These are phyloP conservation scores for Caloenas nicobarica DNA, from an alignment of 2,113 vertebrate species.

Conservation along the genomic window DNA sequence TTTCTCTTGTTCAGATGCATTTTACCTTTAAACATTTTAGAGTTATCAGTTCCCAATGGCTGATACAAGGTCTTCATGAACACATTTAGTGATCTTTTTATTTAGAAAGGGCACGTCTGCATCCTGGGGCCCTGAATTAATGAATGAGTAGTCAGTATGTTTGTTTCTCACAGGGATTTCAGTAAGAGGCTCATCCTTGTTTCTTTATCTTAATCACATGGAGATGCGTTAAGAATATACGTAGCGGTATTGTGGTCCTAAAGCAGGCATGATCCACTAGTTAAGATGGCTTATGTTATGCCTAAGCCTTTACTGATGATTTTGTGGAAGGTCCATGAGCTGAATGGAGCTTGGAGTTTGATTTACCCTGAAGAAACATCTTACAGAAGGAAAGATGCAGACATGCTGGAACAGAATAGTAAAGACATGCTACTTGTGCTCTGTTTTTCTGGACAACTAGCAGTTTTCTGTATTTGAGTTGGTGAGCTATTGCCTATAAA, in stretches of 20 bases:
- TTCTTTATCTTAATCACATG: background rate
- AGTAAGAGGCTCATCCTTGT: background rate
- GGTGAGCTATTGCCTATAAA: background rate
- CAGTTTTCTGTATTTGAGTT: background rate
- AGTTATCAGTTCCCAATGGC: background rate
- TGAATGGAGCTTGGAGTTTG: background rate
- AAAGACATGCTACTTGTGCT: background rate
- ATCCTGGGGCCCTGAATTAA: background rate
- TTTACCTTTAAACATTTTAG: background rate
- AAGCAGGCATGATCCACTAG: background rate
- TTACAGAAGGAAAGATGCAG: background rate
- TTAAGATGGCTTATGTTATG: background rate
- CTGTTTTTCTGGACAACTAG: background rate
- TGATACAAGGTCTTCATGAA: background rate
- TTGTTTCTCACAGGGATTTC: background rate
- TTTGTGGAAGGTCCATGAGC: background rate
- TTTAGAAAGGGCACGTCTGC: background rate
- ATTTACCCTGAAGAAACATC: background rate
- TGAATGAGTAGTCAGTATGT: background rate
- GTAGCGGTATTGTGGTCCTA: background rate
- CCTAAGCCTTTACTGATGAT: background rate
- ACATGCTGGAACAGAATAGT: background rate
- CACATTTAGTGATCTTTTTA: background rate
- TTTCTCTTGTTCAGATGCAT: background rate
- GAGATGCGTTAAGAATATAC: background rate